Evolutionary conservation across 2,113 vertebrate genomes (phyloP), one percentile per base, ranked within the genome.

Genomic region (Mustela lutreola): DNA sequence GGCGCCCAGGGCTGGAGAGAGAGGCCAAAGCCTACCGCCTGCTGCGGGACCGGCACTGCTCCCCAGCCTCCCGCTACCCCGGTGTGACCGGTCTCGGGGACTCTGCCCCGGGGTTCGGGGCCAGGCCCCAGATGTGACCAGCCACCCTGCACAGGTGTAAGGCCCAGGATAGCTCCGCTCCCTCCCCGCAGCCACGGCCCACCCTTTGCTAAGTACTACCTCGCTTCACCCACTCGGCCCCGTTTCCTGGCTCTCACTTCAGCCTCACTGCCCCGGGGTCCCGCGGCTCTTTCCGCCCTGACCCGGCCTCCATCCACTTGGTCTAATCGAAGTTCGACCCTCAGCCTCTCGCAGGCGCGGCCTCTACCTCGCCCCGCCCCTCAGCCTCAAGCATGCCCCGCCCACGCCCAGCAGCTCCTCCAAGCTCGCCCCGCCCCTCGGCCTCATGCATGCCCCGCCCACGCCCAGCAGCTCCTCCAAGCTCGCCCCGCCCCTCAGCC

Each of bases 251-350:
- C 33, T 75, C 31, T 39, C 28, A 18, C 22, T 60, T 83, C 39
- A 36, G 62, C 6, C 42, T 48, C 75, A 73, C 42, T 22, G 63
- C 33, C 33, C 21, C 71, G 15, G 3, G 10, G 4, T 11, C 19
- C 33, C 15, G 24, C 79, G 1, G 80, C 15, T 18, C n/a, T 21
- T 24, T n/a, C 18, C 11, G 18, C 21, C 18, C 4, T 2, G 21
- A 31, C n/a, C 2, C 1, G 33, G 33, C 28, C 42, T 45, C 56
- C 26, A 2, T 36, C 56, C 26, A 2, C 11, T 2, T 3, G 5
- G 18, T 63, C 31, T 21, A 3, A 31, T 9, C 18, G 18, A 21
- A 50, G 53, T 22, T 28, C 19, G 19, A 76, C 7, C 26, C 73
- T 42, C 73, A 48, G 42, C 75, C 75, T 48, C 42, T 19, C 28